These are phyloP conservation scores for Sarcophilus harrisii DNA, from an alignment of 2,797 vertebrate species.

Conservation along the genomic window DNA sequence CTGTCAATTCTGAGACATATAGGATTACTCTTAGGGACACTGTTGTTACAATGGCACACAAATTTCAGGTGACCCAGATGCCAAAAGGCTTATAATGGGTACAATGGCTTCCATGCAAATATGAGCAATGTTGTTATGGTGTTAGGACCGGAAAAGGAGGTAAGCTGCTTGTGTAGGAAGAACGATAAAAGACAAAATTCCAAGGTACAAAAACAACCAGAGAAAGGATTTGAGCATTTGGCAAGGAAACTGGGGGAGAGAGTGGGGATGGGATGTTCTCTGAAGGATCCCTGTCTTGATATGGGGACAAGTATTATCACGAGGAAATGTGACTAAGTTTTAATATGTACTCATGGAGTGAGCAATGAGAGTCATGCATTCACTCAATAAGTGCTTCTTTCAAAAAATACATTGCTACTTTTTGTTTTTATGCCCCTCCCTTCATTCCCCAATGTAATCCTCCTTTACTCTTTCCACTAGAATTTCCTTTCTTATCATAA, in stretches of 20 bases:
- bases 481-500: not conserved
- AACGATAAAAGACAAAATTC: not conserved
- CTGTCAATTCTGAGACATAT: not conserved
- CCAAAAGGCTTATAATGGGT: not conserved
- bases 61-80: not conserved
- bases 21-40: not conserved
- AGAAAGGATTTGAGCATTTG: not conserved
- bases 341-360: not conserved
- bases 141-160: not conserved
- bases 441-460: not conserved
- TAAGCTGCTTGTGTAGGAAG: not conserved
- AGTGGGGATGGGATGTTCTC: not conserved
- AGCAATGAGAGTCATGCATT: not conserved
- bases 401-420: not conserved
- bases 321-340: not conserved
- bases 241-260: too few relatives aligned
- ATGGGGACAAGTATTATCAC: not conserved
- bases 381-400: not conserved
- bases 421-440: not conserved
- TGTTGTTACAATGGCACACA: not conserved
- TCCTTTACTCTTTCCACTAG: not conserved
- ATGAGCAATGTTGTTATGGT: not conserved
- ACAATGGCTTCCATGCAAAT: not conserved
- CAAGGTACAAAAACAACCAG: not conserved
- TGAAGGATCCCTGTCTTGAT: not conserved